Percentiles rank a stretch among this genome's conserved stretches.
These are phyloP conservation scores for Enteromius argenteus DNA, from an alignment of 2,797 vertebrate species.

Conservation along the genomic window DNA sequence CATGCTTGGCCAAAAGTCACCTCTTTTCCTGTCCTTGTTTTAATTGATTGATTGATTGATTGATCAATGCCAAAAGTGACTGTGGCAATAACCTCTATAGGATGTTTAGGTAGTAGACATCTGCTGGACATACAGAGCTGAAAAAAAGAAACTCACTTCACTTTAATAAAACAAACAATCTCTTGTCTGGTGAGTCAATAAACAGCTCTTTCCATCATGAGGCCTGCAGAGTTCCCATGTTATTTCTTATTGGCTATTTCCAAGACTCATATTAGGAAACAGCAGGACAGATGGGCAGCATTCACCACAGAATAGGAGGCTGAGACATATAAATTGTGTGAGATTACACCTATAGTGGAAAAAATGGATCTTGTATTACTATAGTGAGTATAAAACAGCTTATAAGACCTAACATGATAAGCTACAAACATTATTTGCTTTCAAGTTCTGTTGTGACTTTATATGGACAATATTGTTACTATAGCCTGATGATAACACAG, in stretches of 20 bases:
- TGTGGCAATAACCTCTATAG: neutral
- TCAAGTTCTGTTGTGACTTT: neutral
- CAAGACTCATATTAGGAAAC: slow-evolving; percentile 1
- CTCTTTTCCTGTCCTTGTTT: too few species aligned
- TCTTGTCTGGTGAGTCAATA: neutral
- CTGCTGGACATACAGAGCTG: slow-evolving; percentile 2
- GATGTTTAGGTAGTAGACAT: neutral
- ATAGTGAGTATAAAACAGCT: neutral
- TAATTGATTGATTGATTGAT: neutral
- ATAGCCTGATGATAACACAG: neutral
- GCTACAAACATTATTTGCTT: neutral
- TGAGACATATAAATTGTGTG: neutral
- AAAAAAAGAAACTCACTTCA: slow-evolving; percentile 23
- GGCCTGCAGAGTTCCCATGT: slow-evolving; percentile 30
- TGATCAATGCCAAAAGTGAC: neutral
- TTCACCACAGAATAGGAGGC: neutral
- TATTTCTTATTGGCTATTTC: neutral
- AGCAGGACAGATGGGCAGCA: neutral
- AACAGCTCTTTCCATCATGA: slow-evolving; percentile 22
- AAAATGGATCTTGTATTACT: neutral
- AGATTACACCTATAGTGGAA: neutral
- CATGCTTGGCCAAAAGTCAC: too few species aligned
- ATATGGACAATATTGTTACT: neutral
- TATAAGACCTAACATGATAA: neutral
- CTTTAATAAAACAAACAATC: slow-evolving; percentile 22